phyloP scores from a whole-genome alignment of 2,888 invertebrate genomes.

The Holacanthella duospinosa region DNA sequence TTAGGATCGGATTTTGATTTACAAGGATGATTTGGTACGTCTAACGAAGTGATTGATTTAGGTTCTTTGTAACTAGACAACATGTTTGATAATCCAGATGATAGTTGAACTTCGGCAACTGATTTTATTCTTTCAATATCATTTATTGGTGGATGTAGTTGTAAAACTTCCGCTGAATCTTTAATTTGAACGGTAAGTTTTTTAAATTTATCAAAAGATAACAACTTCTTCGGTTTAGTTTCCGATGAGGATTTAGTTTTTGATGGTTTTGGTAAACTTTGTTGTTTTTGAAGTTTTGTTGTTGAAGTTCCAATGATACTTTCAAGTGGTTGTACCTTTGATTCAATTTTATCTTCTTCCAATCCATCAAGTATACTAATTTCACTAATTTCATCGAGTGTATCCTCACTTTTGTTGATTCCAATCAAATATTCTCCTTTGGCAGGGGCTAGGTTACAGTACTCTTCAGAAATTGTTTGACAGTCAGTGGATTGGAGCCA shows the following conservation, averaged over 20 bases:
- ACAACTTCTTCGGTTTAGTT: not conserved
- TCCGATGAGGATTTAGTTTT: not conserved
- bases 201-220: not conserved
- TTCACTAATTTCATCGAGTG: not conserved
- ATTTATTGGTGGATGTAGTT: no score
- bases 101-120: no score
- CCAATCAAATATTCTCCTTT: not conserved
- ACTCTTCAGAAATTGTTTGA: slow-evolving; percentile 2
- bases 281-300: not conserved
- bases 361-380: slow-evolving; percentile 1
- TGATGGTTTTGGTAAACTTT: no score
- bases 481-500: slow-evolving; percentile 60
- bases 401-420: slow-evolving; percentile 3
- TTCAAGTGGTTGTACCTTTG: not conserved
- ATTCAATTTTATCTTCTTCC: not conserved
- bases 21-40: no score
- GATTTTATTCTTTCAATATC: no score
- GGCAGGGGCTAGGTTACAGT: not conserved
- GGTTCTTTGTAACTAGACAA: no score
- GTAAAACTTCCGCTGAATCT: not conserved
- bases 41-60: no score
- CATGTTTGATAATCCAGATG: no score
- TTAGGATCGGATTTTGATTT: no score
- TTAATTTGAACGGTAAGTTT: not conserved
- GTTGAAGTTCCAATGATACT: not conserved